phyloP scores from a whole-genome alignment of 2,797 vertebrate species.

The Sebastes kiyomatsui region DNA sequence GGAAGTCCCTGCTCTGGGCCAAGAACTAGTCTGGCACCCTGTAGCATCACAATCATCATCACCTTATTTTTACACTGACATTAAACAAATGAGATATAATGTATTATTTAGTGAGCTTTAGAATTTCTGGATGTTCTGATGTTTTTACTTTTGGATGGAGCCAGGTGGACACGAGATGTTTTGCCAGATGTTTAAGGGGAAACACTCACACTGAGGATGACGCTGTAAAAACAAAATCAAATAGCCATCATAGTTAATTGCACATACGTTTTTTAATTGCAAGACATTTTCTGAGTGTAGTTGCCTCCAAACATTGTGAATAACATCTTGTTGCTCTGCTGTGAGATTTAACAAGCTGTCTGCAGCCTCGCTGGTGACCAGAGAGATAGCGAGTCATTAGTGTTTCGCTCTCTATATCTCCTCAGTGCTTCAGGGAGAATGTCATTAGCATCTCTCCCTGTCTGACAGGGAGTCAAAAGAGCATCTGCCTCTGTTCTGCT shows the following conservation, averaged over 20 bases:
- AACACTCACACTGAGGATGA: neutral
- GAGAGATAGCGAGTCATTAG: conserved; percentile 62
- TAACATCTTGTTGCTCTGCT: conserved; percentile 52
- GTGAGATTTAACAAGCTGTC: conserved; percentile 63
- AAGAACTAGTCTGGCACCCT: neutral
- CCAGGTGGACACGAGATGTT: too few relatives aligned
- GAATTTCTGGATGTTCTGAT: neutral
- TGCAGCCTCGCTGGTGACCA: conserved; percentile 53
- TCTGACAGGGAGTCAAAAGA: conserved; percentile 64
- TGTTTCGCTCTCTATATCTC: conserved; percentile 44
- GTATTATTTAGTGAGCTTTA: neutral
- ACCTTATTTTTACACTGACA: neutral
- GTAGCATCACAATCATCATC: neutral
- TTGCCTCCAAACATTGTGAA: conserved; percentile 37
- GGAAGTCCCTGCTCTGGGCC: neutral
- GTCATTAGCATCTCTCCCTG: conserved; percentile 65
- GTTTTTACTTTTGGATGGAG: neutral
- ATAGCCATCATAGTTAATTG: conserved; percentile 29
- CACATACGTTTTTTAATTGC: conserved; percentile 39
- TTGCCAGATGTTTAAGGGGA: neutral
- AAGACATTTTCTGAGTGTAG: conserved; percentile 19
- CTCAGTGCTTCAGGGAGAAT: conserved; percentile 56
- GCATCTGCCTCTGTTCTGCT: conserved; percentile 60
- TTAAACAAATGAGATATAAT: neutral
- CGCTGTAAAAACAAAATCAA: neutral